A percentile compares a stretch with the other conserved stretches of the same genome.
Evolutionary conservation across 1,140 invertebrate species (phyloP).

Genomic region (Cydia splendana): DNA sequence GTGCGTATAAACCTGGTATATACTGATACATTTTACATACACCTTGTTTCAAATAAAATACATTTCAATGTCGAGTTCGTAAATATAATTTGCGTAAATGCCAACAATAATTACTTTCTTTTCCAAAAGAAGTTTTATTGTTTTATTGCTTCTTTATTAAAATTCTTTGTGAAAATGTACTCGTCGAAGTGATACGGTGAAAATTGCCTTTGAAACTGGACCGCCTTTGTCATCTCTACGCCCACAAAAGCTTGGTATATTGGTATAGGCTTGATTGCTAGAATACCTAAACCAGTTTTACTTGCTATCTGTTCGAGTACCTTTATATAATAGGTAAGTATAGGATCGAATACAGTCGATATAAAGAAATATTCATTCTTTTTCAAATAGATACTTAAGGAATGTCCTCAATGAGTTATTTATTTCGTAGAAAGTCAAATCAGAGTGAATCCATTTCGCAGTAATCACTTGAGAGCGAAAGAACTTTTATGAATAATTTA

Average conservation of each 20-base stretch:
- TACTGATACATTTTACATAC: background rate
- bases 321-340: no score
- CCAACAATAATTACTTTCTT: background rate
- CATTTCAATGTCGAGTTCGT: background rate
- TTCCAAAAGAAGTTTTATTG: background rate
- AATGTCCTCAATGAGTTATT: background rate
- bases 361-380: no score
- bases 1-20: conserved; percentile 15
- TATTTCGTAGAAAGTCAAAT: background rate
- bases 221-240: conserved; percentile 36
- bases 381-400: no score
- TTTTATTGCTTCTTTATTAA: background rate
- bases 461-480: conserved; percentile 16
- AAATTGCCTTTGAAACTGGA: conserved; percentile 45
- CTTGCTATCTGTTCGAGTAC: no score
- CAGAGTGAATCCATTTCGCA: background rate
- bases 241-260: background rate
- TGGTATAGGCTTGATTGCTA: no score
- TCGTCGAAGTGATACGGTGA: conserved; percentile 35
- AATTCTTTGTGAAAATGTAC: background rate
- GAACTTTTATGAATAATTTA: conserved; percentile 28
- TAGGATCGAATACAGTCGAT: no score
- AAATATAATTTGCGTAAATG: background rate
- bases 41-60: background rate
- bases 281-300: no score